These are phyloP conservation scores for Mystacides longicornis DNA, from an alignment of 2,888 invertebrate species.

Conservation along the genomic window DNA sequence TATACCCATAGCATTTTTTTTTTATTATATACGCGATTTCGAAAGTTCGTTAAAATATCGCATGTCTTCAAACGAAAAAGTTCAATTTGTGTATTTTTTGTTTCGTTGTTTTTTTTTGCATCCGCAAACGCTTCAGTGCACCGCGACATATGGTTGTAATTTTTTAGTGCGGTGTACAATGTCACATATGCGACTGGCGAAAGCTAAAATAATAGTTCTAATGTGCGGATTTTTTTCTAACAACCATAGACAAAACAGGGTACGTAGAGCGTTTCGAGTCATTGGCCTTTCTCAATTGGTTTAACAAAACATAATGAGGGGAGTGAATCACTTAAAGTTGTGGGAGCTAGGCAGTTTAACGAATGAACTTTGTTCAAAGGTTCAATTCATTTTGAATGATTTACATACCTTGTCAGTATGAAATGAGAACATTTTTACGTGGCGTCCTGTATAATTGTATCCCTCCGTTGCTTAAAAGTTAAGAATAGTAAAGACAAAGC, in stretches of 20 bases:
- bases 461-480: neutral
- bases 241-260: neutral
- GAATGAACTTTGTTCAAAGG: no score
- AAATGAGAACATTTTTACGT: no score
- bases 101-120: neutral
- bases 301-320: neutral
- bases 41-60: no score
- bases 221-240: neutral
- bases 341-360: no score
- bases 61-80: no score
- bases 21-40: no score
- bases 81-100: no score
- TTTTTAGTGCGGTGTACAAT: neutral
- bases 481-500: neutral
- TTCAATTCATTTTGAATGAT: no score
- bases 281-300: slow-evolving; percentile 2
- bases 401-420: no score
- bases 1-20: no score
- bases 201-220: slow-evolving; percentile 1
- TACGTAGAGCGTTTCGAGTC: neutral
- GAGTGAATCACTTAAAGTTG: no score
- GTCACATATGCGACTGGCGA: neutral
- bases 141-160: neutral
- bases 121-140: neutral
- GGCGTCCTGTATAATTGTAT: no score